Base-by-base conservation (phyloP, 1,140 invertebrate genomes). In the Pachyrhynchus sulphureomaculatus region DNA sequence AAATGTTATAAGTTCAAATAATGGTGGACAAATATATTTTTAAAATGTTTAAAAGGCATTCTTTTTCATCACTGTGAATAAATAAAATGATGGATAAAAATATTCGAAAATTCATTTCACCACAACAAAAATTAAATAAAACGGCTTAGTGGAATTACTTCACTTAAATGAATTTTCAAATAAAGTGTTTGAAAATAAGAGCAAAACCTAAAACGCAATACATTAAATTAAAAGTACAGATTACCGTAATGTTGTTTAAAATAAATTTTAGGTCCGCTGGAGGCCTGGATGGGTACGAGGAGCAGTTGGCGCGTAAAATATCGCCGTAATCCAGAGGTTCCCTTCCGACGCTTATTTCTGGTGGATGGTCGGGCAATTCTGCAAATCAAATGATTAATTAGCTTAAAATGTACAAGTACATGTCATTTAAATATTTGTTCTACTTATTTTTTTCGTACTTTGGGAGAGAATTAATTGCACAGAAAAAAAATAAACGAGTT, bases 171-270 rank as follows among this genome's bases (percentile, higher is more conserved):
- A 5, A n/a, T 54, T 54, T 41, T 8, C 36, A 17, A 39, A 10
- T 54, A 41, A 45, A 45, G 15, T 15, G 9, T 20, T 17, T 13
- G 24, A 39, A 49, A 56, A 58, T n/a, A 48, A 44, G 18, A 56
- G 29, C 18, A 56, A 20, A 48, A 26, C 5, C 20, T 48, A 37
- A n/a, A 56, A 58, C 47, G 37, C n/a, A 33, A n/a, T 9, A 33
- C 24, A 56, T 56, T 32, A 56, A 56, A 56, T 56, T 56, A 56
- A 47, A 58, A 59, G 48, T 41, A 53, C 36, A 62, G 60, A 72
- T 77, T 80, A 92, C 90, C 79, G 84, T 81, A 68, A 84, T 79
- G 66, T 85, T 84, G 71, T 92, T 93, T 68, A 92, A 82, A 69
- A 83, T 82, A 78, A 91, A 90, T 37, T 81, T 83, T 41, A 91